phyloP scores from a whole-genome alignment of 2,888 invertebrate genomes.

The Patella ulyssiponensis region DNA sequence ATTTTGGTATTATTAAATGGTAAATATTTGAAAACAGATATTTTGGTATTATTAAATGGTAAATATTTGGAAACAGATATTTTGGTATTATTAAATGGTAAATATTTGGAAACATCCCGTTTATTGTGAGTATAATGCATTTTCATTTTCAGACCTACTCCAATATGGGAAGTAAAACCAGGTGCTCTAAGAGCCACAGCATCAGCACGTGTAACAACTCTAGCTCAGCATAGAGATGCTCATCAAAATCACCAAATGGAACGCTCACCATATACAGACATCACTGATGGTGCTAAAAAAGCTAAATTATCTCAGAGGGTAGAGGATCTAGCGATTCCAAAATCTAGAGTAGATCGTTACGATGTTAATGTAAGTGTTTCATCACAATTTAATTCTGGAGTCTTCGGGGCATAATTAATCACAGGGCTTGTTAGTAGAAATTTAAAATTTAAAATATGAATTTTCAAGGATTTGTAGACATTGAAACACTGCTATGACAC shows the following conservation, averaged over 20 bases:
- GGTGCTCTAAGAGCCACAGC: conserved; percentile 48
- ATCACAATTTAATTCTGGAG: too few relatives aligned
- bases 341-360: conserved; percentile 47
- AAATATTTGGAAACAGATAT: neutral
- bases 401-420: too few relatives aligned
- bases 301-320: conserved; percentile 50
- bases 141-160: conserved; percentile 49
- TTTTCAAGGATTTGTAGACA: too few relatives aligned
- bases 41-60: too few relatives aligned
- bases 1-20: neutral
- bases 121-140: conserved; percentile 12
- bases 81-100: neutral
- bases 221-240: conserved; percentile 49
- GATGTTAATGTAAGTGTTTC: conserved; percentile 46
- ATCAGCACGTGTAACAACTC: conserved; percentile 46
- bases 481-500: too few relatives aligned
- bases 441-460: too few relatives aligned
- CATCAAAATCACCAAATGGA: conserved; percentile 47
- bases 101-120: neutral
- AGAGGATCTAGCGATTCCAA: conserved; percentile 52
- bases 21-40: neutral
- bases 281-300: conserved; percentile 41
- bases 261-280: conserved; percentile 53
- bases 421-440: too few relatives aligned
- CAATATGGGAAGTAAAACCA: conserved; percentile 59